Base-by-base conservation (phyloP, 2,888 invertebrate genomes). In the Cistogaster globosa region DNA sequence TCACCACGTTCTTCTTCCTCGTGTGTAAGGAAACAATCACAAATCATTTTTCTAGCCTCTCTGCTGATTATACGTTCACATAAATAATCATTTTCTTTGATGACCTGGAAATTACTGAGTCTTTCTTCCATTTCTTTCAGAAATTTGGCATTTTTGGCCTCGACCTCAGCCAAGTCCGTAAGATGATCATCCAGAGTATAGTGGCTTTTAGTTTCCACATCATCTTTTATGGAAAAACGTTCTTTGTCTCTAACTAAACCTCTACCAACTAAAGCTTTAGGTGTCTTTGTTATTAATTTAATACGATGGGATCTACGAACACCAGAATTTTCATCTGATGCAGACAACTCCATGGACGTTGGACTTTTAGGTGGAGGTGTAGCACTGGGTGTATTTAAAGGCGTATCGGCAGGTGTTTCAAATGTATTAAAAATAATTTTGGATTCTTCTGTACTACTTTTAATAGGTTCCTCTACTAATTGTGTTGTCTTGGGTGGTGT, bases 11-110 rank as follows among this genome's bases (percentile, higher is more conserved):
- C 95, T 87, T 97, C 94, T 90, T 99, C 99, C 88, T 98, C 98
- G 90, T 96, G 95, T 75, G 97, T 97, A 87, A 98, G 94, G 90
- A 97, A 96, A 92, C 99, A 99, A 93, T 99, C 99, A 93, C 99
- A 99, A 42, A 96, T 95, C 98, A 99, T 98, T 88, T 97, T 95
- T 88, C 96, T 96, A 0, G 97, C 97, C 92, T 98, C 98, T 90
- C 97, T 98, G 92, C 97, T 97, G 82, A 96, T 95, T 91, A 96
- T 96, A 91, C 97, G 94, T 88, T 97, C 97, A 90, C 95, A 94
- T 84, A 97, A 94, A 93, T 98, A 98, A 86, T 96, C 94, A 93
- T 98, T 98, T 91, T 98, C 98, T 72, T 95, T 95, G 67, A 98
- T 94, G 88, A 95, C 95, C 84, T 96, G 95, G 92, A 96, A 98